Base-by-base conservation (phyloP, 2,888 invertebrate genomes). In the Drosophila maculinotata region DNA sequence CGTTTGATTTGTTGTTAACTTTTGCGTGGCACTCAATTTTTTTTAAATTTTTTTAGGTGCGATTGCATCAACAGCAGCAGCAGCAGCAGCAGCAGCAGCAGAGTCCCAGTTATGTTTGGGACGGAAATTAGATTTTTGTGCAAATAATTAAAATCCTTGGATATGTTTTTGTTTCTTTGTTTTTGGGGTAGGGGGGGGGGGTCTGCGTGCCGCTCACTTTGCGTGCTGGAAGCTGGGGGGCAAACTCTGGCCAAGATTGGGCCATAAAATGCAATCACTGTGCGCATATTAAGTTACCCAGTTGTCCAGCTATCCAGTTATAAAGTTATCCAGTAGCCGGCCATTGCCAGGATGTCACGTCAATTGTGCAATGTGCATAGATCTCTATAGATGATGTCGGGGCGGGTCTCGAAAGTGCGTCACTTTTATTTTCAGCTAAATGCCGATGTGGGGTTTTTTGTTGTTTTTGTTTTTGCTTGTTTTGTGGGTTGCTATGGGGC, bases 121-220 rank as follows among this genome's bases (percentile, higher is more conserved):
- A 75, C 81, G 81, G 87, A 82, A 87, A 82, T 82, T 75, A 75
- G 75, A 78, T 87, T 87, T 87, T 65, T 64, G 73, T 45, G 53
- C 38, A 69, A 79, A 71, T 87, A 82, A 82, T 82, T 84, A 82
- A 87, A 87, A 84, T 87, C 87, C 87, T 80, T 65, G 53, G 57
- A 48, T 39, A 52, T 56, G 33, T 26, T 12, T 20, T 23, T n/a
- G n/a, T n/a, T 26, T 15, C 41, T 31, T 26, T 17, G 15, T 12
- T 48, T 26, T 26, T 49, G 25, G n/a, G n/a, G n/a, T n/a, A n/a
- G n/a, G n/a, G n/a, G n/a, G n/a, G n/a, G n/a, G n/a, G n/a, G 42
- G 26, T 28, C 26, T 66, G 66, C 66, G 51, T 51, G 51, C 69
- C 82, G 69, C 79, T 76, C 68, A 79, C 71, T 80, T 83, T 69